Evolutionary conservation across 2,113 vertebrate species (phyloP), one percentile per base, ranked within the genome.

Genomic region (Gallinago paraguaiae): DNA sequence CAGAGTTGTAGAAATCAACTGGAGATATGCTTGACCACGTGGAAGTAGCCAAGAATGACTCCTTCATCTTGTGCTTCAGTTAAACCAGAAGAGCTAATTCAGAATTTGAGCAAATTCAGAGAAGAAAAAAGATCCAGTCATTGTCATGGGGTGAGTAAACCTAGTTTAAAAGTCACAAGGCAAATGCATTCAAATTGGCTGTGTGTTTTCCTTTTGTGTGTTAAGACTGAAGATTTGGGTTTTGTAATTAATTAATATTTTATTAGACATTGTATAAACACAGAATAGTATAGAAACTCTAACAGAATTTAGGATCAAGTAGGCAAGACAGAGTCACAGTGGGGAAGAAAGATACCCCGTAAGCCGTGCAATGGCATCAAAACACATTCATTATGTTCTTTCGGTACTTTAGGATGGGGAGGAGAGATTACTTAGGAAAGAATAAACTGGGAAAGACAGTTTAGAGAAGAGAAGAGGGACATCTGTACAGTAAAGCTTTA

Each of bases 61-160:
- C 24, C 51, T 67, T 77, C 45, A 63, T 57, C 82, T 90, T 69
- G 19, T 59, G 6, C 60, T 69, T 67, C 71, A 63, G 17, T 53
- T 72, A 51, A 82, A 82, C 46, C 56, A 61, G 51, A 71, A 39
- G 48, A 86, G 13, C 19, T 78, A 71, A 57, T 77, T 88, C 41
- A 57, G 54, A 94, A 63, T 80, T 63, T 64, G 68, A 64, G 37
- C 60, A 70, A 76, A 60, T 31, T 76, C 59, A 46, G 64, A 70
- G 75, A 84, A 67, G 24, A 54, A 64, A 51, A 74, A 53, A 53
- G 33, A 35, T 51, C 35, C 43, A 24, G 13, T 71, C 53, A 13
- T 50, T 74, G 48, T 63, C 46, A 81, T 84, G 84, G 41, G 84
- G 92, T 96, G 61, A 95, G 91, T 94, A 78, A 74, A 60, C 10